Conservation (phyloP, 2,797 vertebrate genomes). For the Accipiter fasciatus region DNA sequence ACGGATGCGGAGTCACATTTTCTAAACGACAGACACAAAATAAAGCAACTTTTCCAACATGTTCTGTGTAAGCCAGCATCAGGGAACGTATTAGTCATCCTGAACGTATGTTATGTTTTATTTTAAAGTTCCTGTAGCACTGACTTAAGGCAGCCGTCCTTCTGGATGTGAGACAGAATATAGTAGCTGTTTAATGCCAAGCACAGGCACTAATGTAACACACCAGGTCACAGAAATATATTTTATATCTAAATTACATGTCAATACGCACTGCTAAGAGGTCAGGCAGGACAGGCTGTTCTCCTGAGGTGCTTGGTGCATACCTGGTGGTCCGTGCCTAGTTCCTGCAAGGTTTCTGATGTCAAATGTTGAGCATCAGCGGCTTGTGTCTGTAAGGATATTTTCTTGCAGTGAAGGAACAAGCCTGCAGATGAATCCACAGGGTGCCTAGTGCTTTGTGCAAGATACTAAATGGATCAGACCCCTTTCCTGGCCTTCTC, state of each 20-base stretch:
- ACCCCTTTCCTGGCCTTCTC: neutral
- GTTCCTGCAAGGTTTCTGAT: neutral
- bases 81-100: neutral
- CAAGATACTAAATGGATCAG: neutral
- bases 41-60: neutral
- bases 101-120: neutral
- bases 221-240: neutral
- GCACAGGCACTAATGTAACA: neutral
- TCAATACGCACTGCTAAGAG: neutral
- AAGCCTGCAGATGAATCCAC: neutral
- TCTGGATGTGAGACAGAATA: neutral
- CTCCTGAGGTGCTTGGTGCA: accelerated
- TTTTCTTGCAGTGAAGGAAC: neutral
- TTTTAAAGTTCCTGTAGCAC: neutral
- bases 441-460: neutral
- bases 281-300: neutral
- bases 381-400: neutral
- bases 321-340: neutral
- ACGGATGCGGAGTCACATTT: neutral
- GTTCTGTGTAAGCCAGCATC: neutral
- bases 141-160: neutral
- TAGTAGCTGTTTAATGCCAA: neutral
- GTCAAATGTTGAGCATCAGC: accelerated
- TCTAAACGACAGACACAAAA: neutral
- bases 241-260: neutral